A percentile compares a stretch with the other conserved stretches of the same genome.
phyloP scores from a whole-genome alignment of 2,113 vertebrate species.

The Ovibos moschatus region DNA sequence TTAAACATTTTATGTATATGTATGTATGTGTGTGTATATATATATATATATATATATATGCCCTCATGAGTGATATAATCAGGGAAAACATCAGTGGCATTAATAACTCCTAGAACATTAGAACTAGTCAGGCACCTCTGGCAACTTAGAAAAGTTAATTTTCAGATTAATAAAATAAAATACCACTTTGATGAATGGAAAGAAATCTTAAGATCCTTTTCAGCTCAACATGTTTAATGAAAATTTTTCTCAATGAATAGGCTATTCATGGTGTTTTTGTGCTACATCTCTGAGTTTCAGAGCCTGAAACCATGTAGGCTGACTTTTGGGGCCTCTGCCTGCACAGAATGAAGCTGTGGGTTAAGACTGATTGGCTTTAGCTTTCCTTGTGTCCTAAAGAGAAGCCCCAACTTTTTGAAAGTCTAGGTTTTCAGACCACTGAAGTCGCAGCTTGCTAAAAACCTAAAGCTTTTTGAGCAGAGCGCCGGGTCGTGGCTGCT shows the following conservation, averaged over 20 bases:
- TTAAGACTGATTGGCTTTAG: not conserved
- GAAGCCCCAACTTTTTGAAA: not conserved
- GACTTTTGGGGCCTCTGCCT: not conserved
- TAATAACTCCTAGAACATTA: not conserved
- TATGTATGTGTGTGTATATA: rapidly evolving
- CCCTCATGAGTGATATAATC: not conserved
- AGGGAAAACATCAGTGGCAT: not conserved
- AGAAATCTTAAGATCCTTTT: not conserved
- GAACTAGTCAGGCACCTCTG: not conserved
- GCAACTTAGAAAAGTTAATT: not conserved
- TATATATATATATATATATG: not conserved
- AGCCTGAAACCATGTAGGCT: not conserved
- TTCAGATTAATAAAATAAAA: not conserved
- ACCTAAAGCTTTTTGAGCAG: not conserved
- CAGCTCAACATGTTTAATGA: not conserved
- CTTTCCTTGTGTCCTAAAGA: not conserved
- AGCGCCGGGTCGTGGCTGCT: not conserved
- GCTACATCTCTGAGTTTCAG: not conserved
- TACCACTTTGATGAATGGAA: not conserved
- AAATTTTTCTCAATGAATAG: not conserved
- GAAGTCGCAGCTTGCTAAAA: not conserved
- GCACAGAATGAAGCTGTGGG: not conserved
- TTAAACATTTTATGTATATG: not conserved
- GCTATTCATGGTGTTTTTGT: not conserved
- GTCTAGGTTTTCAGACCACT: not conserved